Evolutionary conservation across 1,140 invertebrate species (phyloP), one percentile per base, ranked within the genome.

Genomic region (Globodera rostochiensis): DNA sequence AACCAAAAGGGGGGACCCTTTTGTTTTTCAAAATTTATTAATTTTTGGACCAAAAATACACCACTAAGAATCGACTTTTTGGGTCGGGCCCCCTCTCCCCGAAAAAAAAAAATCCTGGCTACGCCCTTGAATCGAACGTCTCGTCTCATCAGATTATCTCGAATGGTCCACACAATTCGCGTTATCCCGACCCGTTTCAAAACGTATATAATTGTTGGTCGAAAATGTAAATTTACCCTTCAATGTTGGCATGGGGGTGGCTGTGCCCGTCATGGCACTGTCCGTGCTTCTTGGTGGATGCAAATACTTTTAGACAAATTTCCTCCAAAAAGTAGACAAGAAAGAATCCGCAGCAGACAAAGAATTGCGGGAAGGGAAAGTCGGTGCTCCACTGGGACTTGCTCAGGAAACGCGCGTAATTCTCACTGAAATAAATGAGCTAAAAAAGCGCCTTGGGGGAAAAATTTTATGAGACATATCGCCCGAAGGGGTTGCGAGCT

Each of bases 281-380:
- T 45, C 21, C 66, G 70, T 69, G 77, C 36, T 45, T 36, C 21
- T 47, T 47, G 8, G 69, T 11, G n/a, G 25, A 64, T 15, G 77
- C 53, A 69, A 88, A 88, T 36, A 88, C 76, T 75, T 89, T 85
- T 13, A 89, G 60, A n/a, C 64, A 80, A 21, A 87, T 47, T 71
- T 88, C 84, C 74, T 89, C 86, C n/a, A 89, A 50, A 50, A 89
- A 84, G 53, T 90, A 89, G 46, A 89, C 89, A 49, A 89, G 74
- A 74, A 89, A 90, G 73, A 89, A 89, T 9, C 88, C 88, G 36
- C 85, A 80, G 71, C 88, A 89, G 47, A 85, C 86, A 64, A 86
- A 80, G 45, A 90, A 84, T 78, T 88, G 85, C 46, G 84, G 81
- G 19, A 88, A 73, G n/a, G 87, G 87, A 69, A 87, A 88, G 13